These are phyloP conservation scores for Artemia sinica DNA, from an alignment of 2,888 invertebrate species.

Conservation along the genomic window DNA sequence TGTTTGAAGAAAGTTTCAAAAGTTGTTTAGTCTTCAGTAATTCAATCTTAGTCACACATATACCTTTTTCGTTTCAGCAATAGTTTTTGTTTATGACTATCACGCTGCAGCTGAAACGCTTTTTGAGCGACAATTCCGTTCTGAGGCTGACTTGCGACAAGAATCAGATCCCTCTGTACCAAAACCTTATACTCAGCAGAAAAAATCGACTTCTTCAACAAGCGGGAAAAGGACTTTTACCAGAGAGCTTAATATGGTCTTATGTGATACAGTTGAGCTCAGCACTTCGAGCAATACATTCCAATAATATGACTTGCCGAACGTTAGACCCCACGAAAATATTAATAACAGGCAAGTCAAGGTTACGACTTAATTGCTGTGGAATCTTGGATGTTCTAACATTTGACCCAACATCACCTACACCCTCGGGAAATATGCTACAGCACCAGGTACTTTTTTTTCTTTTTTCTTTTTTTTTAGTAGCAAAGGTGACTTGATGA, in stretches of 20 bases:
- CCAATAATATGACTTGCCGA: slow-evolving; percentile 54
- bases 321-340: slow-evolving; percentile 84
- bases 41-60: too few species aligned
- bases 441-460: slow-evolving; percentile 46
- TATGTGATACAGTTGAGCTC: slow-evolving; percentile 88
- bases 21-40: too few species aligned
- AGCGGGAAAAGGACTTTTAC: slow-evolving; percentile 40
- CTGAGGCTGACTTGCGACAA: slow-evolving; percentile 43
- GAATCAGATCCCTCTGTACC: slow-evolving; percentile 52
- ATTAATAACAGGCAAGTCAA: slow-evolving; percentile 50
- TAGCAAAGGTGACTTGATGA: too few species aligned
- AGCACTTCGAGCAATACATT: slow-evolving; percentile 76
- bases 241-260: slow-evolving; percentile 85
- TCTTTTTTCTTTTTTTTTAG: too few species aligned
- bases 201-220: slow-evolving; percentile 62
- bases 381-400: slow-evolving; percentile 63
- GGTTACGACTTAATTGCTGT: slow-evolving; percentile 62
- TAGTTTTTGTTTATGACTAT: slow-evolving; percentile 90
- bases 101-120: slow-evolving; percentile 79
- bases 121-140: slow-evolving; percentile 57
- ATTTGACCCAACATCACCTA: slow-evolving; percentile 49
- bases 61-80: slow-evolving; percentile 42
- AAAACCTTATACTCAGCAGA: slow-evolving; percentile 58
- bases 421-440: slow-evolving; percentile 42
- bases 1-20: too few species aligned